Conservation (phyloP, 2,113 vertebrate genomes). For the Setophaga coronata region DNA sequence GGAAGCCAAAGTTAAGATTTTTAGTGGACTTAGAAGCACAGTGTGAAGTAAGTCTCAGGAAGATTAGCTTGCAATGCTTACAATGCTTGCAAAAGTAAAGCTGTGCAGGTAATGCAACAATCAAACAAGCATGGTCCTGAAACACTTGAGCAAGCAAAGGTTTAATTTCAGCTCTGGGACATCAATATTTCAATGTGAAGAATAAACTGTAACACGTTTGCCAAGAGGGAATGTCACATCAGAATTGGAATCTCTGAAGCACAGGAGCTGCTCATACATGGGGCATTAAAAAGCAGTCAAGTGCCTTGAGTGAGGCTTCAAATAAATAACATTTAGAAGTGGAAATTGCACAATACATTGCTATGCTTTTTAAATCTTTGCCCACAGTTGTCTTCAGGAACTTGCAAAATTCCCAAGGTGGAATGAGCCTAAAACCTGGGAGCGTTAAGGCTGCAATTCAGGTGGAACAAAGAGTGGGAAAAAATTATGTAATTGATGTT, state of each 20-base stretch:
- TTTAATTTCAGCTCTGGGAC: neutral
- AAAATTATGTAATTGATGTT: neutral
- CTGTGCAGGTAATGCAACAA: neutral
- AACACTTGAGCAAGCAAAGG: neutral
- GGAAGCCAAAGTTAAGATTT: neutral
- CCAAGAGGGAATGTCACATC: neutral
- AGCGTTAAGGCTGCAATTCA: neutral
- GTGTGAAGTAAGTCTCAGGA: neutral
- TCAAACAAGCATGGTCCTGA: neutral
- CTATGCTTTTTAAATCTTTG: neutral
- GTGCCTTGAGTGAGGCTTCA: neutral
- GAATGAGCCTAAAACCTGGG: neutral
- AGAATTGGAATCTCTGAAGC: neutral
- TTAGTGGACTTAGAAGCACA: neutral
- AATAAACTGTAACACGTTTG: neutral
- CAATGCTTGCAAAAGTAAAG: neutral
- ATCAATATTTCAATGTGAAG: neutral
- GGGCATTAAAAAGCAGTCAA: neutral
- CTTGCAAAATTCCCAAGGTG: neutral
- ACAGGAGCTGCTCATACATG: neutral
- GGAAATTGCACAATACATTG: neutral
- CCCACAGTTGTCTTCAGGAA: neutral
- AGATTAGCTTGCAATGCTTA: neutral
- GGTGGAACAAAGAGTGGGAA: neutral
- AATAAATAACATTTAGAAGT: neutral